Percentiles rank a stretch among this genome's conserved stretches.
Conservation (phyloP, 2,113 vertebrate genomes). For the Campylomormyrus tamandua region DNA sequence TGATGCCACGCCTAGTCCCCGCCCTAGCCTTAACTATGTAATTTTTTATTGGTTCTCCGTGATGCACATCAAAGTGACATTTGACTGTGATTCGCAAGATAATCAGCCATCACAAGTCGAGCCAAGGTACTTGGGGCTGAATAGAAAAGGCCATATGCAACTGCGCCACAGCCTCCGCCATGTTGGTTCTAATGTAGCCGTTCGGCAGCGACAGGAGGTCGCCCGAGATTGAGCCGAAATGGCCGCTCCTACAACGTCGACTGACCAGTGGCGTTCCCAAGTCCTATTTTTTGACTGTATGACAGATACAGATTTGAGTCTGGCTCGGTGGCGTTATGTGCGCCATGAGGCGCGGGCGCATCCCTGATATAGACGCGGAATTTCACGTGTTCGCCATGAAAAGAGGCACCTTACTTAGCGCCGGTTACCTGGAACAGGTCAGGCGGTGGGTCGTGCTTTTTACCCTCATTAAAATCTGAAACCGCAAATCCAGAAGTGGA, state of each 20-base stretch:
- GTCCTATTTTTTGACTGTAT: conserved; percentile 34
- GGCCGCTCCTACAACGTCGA: conserved; percentile 32
- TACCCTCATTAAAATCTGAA: not conserved
- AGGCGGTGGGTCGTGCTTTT: not conserved
- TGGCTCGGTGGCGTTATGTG: conserved; percentile 55
- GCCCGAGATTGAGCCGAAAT: conserved; percentile 42
- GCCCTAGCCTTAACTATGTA: conserved; percentile 35
- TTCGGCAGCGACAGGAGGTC: not conserved
- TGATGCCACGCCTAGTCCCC: conserved; percentile 40
- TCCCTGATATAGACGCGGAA: conserved; percentile 37
- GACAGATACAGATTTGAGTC: conserved; percentile 59
- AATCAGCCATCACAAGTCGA: conserved; percentile 11
- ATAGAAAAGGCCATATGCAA: conserved; percentile 42
- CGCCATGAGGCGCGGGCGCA: conserved; percentile 43
- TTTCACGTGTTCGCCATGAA: not conserved
- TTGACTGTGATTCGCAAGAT: conserved; percentile 41
- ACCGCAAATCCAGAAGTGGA: not conserved
- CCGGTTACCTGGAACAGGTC: not conserved
- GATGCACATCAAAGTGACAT: not conserved
- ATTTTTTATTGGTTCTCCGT: conserved; percentile 28
- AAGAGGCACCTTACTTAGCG: not conserved
- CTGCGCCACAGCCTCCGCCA: conserved; percentile 39
- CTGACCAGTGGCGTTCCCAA: conserved; percentile 26
- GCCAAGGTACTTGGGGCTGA: conserved; percentile 35
- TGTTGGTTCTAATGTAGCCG: conserved; percentile 38